These are phyloP conservation scores for Magallana ariakensis DNA, from an alignment of 1,140 invertebrate species.

Conservation along the genomic window DNA sequence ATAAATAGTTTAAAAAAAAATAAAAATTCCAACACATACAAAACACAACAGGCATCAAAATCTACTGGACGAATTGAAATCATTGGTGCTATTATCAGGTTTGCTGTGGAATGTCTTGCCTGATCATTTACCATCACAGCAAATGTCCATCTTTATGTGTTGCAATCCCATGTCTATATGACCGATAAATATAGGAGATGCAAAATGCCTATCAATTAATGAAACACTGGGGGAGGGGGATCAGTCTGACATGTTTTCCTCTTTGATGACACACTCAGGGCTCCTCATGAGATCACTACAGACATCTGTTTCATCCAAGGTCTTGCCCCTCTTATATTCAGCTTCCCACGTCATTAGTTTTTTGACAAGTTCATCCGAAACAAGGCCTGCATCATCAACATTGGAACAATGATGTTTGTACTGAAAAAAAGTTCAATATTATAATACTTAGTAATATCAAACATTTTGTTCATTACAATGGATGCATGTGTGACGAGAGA, in stretches of 20 bases:
- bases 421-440: background rate
- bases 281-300: background rate
- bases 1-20: no score
- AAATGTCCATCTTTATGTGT: no score
- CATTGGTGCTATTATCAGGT: no score
- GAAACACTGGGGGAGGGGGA: background rate
- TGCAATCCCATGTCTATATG: no score
- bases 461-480: no score
- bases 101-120: no score
- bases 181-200: no score
- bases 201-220: background rate
- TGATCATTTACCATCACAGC: no score
- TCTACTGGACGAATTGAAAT: no score
- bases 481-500: no score
- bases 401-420: slow-evolving; percentile 1
- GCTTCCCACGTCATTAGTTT: slow-evolving; percentile 13
- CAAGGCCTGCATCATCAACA: background rate
- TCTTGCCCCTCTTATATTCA: background rate
- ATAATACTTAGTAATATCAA: background rate
- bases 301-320: background rate
- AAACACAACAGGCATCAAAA: no score
- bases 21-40: no score
- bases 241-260: background rate
- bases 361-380: background rate
- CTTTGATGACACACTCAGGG: slow-evolving; percentile 4